These are phyloP conservation scores for Tachyglossus aculeatus DNA, from an alignment of 2,797 vertebrate genomes.

Conservation along the genomic window DNA sequence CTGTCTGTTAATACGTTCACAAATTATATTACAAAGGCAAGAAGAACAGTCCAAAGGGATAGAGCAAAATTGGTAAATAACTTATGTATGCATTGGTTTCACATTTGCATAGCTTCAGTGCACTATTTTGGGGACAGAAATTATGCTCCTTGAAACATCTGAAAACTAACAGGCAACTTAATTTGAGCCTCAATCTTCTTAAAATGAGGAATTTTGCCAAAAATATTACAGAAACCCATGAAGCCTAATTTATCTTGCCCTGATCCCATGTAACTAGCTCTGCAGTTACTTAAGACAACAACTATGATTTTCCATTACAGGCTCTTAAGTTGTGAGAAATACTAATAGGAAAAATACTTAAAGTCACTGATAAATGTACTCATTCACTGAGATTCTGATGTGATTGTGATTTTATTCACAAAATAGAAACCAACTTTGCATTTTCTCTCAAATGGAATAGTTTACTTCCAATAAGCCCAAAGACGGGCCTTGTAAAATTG, in stretches of 20 bases:
- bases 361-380: slow-evolving; percentile 25
- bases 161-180: slow-evolving; percentile 11
- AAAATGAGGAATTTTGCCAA: slow-evolving; percentile 4
- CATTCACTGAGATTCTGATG: slow-evolving; percentile 44
- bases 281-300: slow-evolving; percentile 11
- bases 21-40: too few species aligned
- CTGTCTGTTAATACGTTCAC: background rate
- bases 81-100: background rate
- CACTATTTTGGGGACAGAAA: slow-evolving; percentile 1
- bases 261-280: too few species aligned
- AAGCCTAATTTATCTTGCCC: slow-evolving; percentile 5
- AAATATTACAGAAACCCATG: slow-evolving; percentile 18
- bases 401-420: slow-evolving; percentile 78
- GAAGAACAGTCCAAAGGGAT: background rate
- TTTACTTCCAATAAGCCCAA: slow-evolving; percentile 57
- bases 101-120: background rate
- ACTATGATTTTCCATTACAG: slow-evolving; percentile 18
- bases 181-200: background rate
- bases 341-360: slow-evolving; percentile 29
- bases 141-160: background rate
- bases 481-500: slow-evolving; percentile 41
- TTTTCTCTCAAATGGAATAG: slow-evolving; percentile 25
- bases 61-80: slow-evolving; percentile 9
- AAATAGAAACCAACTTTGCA: slow-evolving; percentile 65
- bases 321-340: background rate